These are phyloP conservation scores for Neomonachus schauinslandi DNA, from an alignment of 2,113 vertebrate species.

Conservation along the genomic window DNA sequence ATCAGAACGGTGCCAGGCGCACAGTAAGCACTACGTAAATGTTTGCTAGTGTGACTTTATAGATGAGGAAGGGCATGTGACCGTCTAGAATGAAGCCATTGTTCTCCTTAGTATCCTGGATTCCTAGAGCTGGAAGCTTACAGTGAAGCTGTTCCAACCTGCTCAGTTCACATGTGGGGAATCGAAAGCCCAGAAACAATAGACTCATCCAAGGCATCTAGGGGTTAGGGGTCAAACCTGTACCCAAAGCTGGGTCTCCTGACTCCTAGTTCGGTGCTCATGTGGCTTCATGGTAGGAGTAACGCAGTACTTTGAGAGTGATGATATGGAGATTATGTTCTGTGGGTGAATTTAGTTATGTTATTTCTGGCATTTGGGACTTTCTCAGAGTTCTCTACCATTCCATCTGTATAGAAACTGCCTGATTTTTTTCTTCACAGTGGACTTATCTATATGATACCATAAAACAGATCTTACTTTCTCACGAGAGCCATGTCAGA, in stretches of 20 bases:
- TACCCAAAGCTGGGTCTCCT: not conserved
- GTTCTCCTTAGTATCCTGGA: not conserved
- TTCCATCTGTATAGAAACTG: not conserved
- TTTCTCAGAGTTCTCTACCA: not conserved
- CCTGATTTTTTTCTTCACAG: not conserved
- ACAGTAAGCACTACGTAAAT: not conserved
- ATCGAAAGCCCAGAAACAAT: not conserved
- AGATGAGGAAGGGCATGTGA: not conserved
- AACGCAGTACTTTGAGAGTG: rapidly evolving
- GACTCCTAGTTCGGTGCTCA: not conserved
- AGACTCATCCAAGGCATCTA: not conserved
- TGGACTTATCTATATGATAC: not conserved
- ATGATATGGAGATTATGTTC: not conserved
- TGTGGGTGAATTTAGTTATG: not conserved
- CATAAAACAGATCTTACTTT: not conserved
- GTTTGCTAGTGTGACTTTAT: not conserved
- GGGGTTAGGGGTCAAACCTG: not conserved
- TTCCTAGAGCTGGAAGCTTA: not conserved
- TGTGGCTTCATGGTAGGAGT: not conserved
- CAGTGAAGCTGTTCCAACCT: not conserved
- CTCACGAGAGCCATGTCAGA: not conserved
- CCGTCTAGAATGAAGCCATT: not conserved
- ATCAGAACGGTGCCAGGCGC: not conserved
- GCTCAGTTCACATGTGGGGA: not conserved
- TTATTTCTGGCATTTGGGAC: not conserved